Percentiles rank a stretch among this genome's conserved stretches.
Evolutionary conservation across 2,113 vertebrate species (phyloP).

Genomic region (Zingel zingel): DNA sequence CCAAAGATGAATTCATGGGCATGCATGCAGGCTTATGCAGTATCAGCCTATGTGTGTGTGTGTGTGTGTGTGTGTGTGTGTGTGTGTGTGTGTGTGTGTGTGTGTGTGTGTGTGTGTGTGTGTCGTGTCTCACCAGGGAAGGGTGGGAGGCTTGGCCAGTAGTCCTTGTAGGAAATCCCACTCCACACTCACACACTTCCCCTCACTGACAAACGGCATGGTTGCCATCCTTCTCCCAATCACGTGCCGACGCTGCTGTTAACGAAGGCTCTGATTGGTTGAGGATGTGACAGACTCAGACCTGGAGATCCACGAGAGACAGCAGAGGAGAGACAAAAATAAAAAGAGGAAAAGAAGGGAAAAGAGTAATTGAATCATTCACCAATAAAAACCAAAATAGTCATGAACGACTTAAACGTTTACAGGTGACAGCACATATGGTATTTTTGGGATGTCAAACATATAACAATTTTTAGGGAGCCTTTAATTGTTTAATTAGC

Average conservation of each 20-base stretch:
- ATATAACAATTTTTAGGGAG: neutral
- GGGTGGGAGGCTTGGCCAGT: conserved; percentile 88
- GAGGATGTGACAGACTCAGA: conserved; percentile 74
- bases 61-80: conserved; percentile 32
- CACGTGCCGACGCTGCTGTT: conserved; percentile 71
- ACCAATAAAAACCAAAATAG: neutral
- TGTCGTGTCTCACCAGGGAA: conserved; percentile 87
- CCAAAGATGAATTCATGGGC: conserved; percentile 76
- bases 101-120: conserved; percentile 41
- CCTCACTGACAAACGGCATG: conserved; percentile 88
- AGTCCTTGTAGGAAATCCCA: conserved; percentile 93
- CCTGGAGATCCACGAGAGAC: conserved; percentile 47
- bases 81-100: conserved; percentile 33
- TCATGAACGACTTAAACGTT: conserved; percentile 1
- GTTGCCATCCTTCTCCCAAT: conserved; percentile 86
- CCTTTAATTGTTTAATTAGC: neutral
- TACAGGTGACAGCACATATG: neutral
- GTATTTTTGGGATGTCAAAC: neutral
- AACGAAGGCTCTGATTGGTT: conserved; percentile 81
- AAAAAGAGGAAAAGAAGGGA: neutral
- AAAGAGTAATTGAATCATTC: neutral
- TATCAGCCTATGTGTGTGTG: conserved; percentile 35
- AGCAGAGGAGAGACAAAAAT: neutral
- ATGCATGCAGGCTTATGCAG: conserved; percentile 74
- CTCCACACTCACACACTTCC: conserved; percentile 89